Evolutionary conservation across 2,888 invertebrate species (phyloP), one percentile per base, ranked within the genome.

Genomic region (Aphodius granarius): DNA sequence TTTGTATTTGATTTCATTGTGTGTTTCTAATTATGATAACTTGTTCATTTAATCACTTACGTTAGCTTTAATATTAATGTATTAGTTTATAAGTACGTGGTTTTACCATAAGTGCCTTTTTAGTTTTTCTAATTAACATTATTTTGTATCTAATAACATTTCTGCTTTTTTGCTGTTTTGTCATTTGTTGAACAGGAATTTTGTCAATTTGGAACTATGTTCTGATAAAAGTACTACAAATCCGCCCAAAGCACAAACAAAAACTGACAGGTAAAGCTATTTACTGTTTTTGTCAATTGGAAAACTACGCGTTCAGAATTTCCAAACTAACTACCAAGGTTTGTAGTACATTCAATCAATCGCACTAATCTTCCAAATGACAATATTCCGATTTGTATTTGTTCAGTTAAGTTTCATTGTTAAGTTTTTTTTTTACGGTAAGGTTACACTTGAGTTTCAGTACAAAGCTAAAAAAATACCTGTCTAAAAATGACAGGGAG

Each of bases 401-500:
- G 13, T 68, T 68, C 20, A 68, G 22, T 21, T 21, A 68, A 68
- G 22, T n/a, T 20, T 21, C n/a, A 16, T 66, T 5, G 17, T 16
- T 21, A n/a, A 21, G 1, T 43, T 43, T 43, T 43, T 13, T 43
- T 43, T 20, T 5, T 18, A 65, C 16, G 19, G 19, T 6, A 18
- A 65, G 19, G 21, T 68, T 68, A 21, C 68, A 68, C 68, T 68
- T 68, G 68, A 68, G 3, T 43, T 21, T 21, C n/a, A 68, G 68
- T 68, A 68, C 68, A 68, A 68, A n/a, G 20, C 19, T n/a, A 21
- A 5, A 20, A 68, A 20, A 9, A 19, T 19, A 68, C 68, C 19
- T 6, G 5, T 68, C 21, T 19, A 68, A n/a, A 68, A 21, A 21
- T 21, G 22, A 68, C n/a, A 19, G 68, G 20, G 19, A 68, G 43